Base-by-base conservation (phyloP, 2,113 vertebrate genomes). In the Spea multiplicata region DNA sequence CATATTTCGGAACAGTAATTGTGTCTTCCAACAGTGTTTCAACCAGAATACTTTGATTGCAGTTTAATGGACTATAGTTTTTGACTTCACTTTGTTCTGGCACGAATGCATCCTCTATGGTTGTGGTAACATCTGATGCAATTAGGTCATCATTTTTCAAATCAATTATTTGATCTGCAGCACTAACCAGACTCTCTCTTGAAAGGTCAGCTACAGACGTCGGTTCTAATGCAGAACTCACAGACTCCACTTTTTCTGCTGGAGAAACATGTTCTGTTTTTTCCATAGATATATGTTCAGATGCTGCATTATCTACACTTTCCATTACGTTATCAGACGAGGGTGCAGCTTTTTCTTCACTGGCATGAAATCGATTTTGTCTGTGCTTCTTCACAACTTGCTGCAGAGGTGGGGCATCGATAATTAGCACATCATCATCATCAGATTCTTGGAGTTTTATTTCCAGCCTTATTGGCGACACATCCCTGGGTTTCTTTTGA, bases 381-480 rank as follows among this genome's bases (percentile, higher is more conserved):
- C 57, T 83, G 71, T 17, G 4, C 12, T 71, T 88, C n/a, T 86
- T 88, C 53, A 46, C 66, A 48, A 83, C 73, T 74, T 82, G 80
- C 2, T 83, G 68, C 8, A 84, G 47, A 6, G 83, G 73, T 64
- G 87, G 83, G 44, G 86, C 55, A 83, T 93, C 91, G 79, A 94
- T 93, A 30, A 92, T 81, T 75, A 94, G 87, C 12, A 84, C 62
- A 6, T 83, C 14, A 30, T 91, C 90, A 64, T 93, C 89, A 78
- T 86, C 87, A n/a, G 85, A 88, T 4, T 92, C 79, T 65, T 83
- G 5, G 66, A 85, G 84, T 49, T 90, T 84, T 46, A 86, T 79
- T 83, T 78, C 14, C 70, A 75, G 14, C 81, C 67, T 84, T 75
- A 75, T 55, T 3, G 17, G 16, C 12, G 78, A 86, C 78, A 53